A percentile compares a stretch with the other conserved stretches of the same genome.
These are phyloP conservation scores for Diceros bicornis DNA, from an alignment of 2,797 vertebrate species.

Conservation along the genomic window DNA sequence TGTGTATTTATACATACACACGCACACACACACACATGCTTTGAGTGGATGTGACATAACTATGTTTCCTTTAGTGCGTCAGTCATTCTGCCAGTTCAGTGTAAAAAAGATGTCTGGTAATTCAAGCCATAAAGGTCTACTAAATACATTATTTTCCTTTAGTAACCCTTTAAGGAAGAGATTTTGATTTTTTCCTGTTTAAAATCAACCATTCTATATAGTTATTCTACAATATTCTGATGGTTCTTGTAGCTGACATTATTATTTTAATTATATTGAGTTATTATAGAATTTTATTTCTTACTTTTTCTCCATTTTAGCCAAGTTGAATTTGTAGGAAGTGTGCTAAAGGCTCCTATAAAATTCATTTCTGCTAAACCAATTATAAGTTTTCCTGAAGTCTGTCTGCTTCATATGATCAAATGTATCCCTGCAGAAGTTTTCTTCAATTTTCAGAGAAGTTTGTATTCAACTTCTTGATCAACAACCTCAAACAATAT, in stretches of 20 bases:
- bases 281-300: not conserved
- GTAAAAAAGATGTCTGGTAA: not conserved
- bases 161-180: not conserved
- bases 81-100: not conserved
- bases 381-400: not conserved
- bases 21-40: not conserved
- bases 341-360: not conserved
- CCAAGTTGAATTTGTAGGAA: not conserved
- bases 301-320: not conserved
- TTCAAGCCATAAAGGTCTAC: not conserved
- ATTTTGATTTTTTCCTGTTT: not conserved
- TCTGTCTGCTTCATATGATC: not conserved
- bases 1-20: not conserved
- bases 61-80: not conserved
- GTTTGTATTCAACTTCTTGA: not conserved
- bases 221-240: not conserved
- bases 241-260: not conserved
- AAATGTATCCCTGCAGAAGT: not conserved
- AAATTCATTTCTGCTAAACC: not conserved
- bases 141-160: not conserved
- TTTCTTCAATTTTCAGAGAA: conserved; percentile 37
- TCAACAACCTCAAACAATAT: not conserved
- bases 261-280: not conserved
- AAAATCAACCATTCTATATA: not conserved
- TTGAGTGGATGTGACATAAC: not conserved